Conservation (phyloP, 2,888 invertebrate species). For the Temnothorax unifasciatus region DNA sequence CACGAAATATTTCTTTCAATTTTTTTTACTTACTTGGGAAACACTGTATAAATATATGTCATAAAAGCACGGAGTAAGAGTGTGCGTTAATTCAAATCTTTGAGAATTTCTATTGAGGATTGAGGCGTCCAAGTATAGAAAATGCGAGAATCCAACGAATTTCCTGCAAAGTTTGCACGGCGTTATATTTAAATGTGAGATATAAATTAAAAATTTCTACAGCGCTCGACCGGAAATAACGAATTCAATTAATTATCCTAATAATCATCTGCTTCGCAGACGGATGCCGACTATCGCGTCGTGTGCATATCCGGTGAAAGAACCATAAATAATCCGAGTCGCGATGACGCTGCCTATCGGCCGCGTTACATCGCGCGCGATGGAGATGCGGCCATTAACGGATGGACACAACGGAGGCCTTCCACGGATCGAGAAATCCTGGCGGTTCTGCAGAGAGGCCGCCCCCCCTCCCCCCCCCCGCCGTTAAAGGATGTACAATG, state of each 20-base stretch:
- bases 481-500: slow-evolving; percentile 39
- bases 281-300: background rate
- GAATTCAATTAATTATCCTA: slow-evolving; percentile 12
- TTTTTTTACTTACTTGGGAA: too few species aligned
- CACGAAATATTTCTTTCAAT: too few species aligned
- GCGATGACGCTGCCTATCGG: slow-evolving; percentile 18
- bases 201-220: background rate
- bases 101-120: background rate
- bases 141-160: background rate
- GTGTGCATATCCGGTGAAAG: slow-evolving; percentile 29
- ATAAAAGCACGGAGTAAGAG: background rate
- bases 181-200: background rate
- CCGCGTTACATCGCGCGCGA: slow-evolving; percentile 10
- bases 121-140: background rate
- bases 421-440: slow-evolving; percentile 43
- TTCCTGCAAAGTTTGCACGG: background rate
- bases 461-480: background rate
- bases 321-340: slow-evolving; percentile 40
- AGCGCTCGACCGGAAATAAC: background rate
- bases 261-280: background rate
- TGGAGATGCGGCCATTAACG: slow-evolving; percentile 29
- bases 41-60: background rate
- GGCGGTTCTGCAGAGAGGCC: slow-evolving; percentile 1
- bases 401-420: slow-evolving; percentile 23
- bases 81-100: background rate